phyloP scores from a whole-genome alignment of 2,113 vertebrate genomes.

The Cynopterus brachyotis region DNA sequence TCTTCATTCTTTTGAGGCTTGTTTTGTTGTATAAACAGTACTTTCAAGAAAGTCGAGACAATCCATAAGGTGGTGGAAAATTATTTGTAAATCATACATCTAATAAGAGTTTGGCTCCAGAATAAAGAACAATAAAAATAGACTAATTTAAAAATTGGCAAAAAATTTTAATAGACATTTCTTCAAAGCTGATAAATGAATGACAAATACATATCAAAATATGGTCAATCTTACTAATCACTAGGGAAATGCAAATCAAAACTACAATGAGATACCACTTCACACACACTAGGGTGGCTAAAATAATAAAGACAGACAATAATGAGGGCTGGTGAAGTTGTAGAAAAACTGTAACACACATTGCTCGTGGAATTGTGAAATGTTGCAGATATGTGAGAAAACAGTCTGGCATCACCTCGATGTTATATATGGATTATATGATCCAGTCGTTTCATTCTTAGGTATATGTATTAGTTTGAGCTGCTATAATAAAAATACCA shows the following conservation, averaged over 20 bases:
- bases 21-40: background rate
- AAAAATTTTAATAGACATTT: background rate
- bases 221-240: background rate
- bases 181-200: background rate
- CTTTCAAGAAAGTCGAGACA: background rate
- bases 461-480: background rate
- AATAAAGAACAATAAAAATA: background rate
- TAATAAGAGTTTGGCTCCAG: background rate
- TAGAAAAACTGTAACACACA: background rate
- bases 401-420: background rate
- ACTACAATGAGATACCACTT: background rate
- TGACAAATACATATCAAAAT: background rate
- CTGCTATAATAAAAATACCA: background rate
- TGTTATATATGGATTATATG: background rate
- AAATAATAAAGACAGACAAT: background rate
- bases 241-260: background rate
- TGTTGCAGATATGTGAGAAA: background rate
- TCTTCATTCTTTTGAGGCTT: background rate
- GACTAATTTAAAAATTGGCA: background rate
- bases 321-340: background rate
- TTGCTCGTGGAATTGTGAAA: background rate
- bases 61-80: background rate
- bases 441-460: background rate
- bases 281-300: background rate
- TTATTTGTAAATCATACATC: background rate